Percentiles rank a stretch among this genome's conserved stretches.
phyloP scores from a whole-genome alignment of 1,140 invertebrate genomes.

The Hormaphis cornu region DNA sequence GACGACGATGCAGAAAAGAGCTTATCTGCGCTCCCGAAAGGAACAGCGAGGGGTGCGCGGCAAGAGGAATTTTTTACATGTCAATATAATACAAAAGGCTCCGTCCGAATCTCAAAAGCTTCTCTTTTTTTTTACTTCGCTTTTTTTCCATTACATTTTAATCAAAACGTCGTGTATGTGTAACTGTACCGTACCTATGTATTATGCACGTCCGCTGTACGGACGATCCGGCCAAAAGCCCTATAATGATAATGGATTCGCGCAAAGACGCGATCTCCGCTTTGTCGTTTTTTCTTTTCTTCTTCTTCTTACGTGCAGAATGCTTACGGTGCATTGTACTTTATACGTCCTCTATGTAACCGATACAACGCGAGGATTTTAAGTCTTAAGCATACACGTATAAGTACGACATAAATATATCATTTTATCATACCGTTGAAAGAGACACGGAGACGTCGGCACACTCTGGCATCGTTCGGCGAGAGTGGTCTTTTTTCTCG shows the following conservation, averaged over 20 bases:
- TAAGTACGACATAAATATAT: too few species aligned
- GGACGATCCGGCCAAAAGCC: neutral
- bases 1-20: too few species aligned
- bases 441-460: too few species aligned
- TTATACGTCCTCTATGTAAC: too few species aligned
- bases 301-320: neutral
- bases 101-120: neutral
- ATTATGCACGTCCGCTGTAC: neutral
- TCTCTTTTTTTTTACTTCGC: neutral
- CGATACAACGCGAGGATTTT: too few species aligned
- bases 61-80: conserved; percentile 18
- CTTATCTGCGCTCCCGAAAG: conserved; percentile 20
- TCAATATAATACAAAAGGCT: conserved; percentile 19
- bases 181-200: too few species aligned
- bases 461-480: too few species aligned
- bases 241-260: conserved; percentile 27
- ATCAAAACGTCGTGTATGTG: conserved; percentile 16
- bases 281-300: neutral
- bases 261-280: neutral
- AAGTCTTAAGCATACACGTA: too few species aligned
- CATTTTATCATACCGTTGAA: too few species aligned
- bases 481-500: too few species aligned
- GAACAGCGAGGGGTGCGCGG: neutral
- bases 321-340: too few species aligned
- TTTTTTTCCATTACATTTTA: neutral